Percentiles rank a stretch among this genome's conserved stretches.
Conservation (phyloP, 2,113 vertebrate genomes). For the Eulemur rufifrons region DNA sequence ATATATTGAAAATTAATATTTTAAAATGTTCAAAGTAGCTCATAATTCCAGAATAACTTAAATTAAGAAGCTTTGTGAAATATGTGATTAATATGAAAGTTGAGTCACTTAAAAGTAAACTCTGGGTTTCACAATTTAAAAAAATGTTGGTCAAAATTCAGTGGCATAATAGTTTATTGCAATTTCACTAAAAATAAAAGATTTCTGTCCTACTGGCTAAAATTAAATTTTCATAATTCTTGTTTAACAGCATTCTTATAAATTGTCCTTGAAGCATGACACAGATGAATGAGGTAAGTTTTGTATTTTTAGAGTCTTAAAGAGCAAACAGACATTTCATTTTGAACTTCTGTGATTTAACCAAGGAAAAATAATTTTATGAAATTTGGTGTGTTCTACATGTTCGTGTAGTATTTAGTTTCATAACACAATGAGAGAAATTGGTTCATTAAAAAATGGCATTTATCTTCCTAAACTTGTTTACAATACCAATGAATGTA, state of each 20-base stretch:
- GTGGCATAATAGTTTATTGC: not conserved
- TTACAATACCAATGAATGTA: slow-evolving; percentile 39
- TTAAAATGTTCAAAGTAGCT: not conserved
- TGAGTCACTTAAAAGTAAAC: not conserved
- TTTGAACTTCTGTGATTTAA: not conserved
- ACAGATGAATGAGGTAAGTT: not conserved
- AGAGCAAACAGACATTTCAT: not conserved
- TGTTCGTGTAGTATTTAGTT: not conserved
- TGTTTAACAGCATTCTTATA: not conserved
- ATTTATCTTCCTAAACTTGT: slow-evolving; percentile 32
- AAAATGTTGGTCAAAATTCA: not conserved
- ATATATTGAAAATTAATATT: not conserved
- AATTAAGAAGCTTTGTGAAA: not conserved
- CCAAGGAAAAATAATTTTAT: not conserved
- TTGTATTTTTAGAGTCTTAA: not conserved
- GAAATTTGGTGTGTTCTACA: not conserved
- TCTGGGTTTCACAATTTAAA: not conserved
- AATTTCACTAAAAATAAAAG: not conserved
- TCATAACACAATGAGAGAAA: slow-evolving; percentile 12
- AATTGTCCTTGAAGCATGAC: not conserved
- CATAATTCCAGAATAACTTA: not conserved
- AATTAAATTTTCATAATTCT: not conserved
- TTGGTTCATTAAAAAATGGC: slow-evolving; percentile 43
- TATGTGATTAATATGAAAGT: not conserved
- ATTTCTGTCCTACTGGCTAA: not conserved